These are phyloP conservation scores for Tetrapedia diversipes DNA, from an alignment of 2,888 invertebrate genomes.

Conservation along the genomic window DNA sequence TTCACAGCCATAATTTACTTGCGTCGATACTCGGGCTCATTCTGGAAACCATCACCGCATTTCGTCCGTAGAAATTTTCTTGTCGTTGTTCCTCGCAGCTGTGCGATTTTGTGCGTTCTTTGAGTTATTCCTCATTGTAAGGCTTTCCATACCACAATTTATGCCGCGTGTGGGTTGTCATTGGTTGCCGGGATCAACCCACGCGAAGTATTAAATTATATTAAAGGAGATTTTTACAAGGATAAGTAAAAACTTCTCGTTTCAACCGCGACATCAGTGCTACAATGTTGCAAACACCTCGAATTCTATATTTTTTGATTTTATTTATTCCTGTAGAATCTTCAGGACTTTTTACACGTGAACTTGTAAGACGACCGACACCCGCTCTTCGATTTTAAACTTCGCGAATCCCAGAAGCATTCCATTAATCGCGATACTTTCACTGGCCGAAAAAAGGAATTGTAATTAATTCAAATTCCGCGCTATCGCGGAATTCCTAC, in stretches of 20 bases:
- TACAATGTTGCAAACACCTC: not conserved
- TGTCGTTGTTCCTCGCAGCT: not conserved
- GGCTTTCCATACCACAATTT: not conserved
- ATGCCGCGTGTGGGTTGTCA: not conserved
- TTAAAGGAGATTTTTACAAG: not conserved
- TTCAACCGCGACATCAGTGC: not conserved
- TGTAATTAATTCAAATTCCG: too few relatives aligned
- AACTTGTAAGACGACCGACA: not conserved
- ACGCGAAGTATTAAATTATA: not conserved
- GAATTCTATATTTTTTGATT: not conserved
- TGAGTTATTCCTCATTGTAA: not conserved
- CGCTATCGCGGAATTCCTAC: too few relatives aligned
- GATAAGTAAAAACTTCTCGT: not conserved
- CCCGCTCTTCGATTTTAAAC: not conserved
- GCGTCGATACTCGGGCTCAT: not conserved
- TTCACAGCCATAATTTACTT: conserved; percentile 13
- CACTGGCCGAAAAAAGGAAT: too few relatives aligned
- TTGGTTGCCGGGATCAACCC: not conserved
- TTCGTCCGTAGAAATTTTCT: not conserved
- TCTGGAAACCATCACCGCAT: not conserved
- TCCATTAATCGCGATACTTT: not conserved
- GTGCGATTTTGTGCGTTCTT: not conserved
- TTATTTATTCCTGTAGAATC: too few relatives aligned
- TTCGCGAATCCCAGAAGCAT: not conserved
- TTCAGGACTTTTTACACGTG: conserved; percentile 18